Conservation (phyloP, 2,113 vertebrate species). For the Chlorocebus sabaeus region DNA sequence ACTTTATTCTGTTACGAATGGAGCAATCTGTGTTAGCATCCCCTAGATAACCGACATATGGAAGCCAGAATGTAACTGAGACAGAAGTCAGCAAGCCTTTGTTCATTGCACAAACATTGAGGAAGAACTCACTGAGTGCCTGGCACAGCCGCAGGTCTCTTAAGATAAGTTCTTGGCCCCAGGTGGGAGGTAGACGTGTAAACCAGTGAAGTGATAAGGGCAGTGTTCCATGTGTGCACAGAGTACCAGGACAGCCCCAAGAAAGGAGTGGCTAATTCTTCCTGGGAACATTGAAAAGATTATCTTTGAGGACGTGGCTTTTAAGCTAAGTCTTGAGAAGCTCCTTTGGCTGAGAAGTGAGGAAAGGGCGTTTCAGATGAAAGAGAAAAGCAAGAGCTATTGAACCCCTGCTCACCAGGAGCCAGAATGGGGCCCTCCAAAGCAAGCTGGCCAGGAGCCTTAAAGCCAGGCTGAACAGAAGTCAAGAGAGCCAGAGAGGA, state of each 20-base stretch:
- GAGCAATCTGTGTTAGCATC: background rate
- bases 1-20: background rate
- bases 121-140: background rate
- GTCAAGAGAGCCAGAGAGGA: background rate
- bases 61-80: background rate
- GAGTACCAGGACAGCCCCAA: background rate
- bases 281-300: background rate
- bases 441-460: background rate
- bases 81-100: background rate
- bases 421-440: background rate
- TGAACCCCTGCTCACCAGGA: background rate
- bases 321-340: conserved; percentile 9
- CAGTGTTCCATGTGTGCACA: background rate
- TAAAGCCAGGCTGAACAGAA: background rate
- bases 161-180: background rate
- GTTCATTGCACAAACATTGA: background rate
- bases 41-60: background rate
- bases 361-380: conserved; percentile 35
- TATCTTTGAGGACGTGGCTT: background rate
- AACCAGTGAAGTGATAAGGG: background rate
- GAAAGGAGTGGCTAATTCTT: background rate
- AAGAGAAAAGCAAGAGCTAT: background rate
- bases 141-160: background rate
- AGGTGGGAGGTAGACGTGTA: background rate
- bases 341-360: background rate